A percentile compares a stretch with the other conserved stretches of the same genome.
Evolutionary conservation across 2,797 vertebrate genomes (phyloP).

Genomic region (Muscicapa comitata): DNA sequence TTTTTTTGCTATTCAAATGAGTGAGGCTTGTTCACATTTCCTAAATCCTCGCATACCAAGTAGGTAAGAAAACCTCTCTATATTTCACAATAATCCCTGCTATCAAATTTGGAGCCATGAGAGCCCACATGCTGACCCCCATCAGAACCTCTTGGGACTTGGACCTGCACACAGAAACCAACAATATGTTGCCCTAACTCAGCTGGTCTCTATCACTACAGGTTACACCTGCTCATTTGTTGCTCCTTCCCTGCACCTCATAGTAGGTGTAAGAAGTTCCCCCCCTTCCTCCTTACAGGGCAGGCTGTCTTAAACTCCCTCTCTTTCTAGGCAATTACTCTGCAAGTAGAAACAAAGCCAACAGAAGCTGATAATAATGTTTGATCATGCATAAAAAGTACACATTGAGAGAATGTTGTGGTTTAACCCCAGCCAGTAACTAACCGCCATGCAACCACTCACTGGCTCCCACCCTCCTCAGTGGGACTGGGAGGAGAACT

Average conservation of each 20-base stretch:
- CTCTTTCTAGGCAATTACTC: not conserved
- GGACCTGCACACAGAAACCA: not conserved
- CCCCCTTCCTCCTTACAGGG: not conserved
- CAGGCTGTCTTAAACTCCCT: not conserved
- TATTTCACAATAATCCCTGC: not conserved
- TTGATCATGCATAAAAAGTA: not conserved
- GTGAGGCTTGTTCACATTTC: not conserved
- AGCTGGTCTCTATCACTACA: not conserved
- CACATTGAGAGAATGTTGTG: not conserved
- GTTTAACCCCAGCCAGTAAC: not conserved
- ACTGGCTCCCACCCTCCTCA: not conserved
- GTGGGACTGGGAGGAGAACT: not conserved
- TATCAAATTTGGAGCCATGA: not conserved
- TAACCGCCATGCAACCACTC: not conserved
- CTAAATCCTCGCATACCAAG: not conserved
- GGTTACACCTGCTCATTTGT: not conserved
- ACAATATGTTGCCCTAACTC: not conserved
- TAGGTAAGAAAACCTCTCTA: not conserved
- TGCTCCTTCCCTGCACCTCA: not conserved
- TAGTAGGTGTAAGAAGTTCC: rapidly evolving
- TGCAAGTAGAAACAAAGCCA: not conserved
- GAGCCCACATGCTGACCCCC: not conserved
- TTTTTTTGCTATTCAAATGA: not conserved
- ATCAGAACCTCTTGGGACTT: not conserved
- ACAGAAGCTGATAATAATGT: not conserved